Evolutionary conservation across 92 coral and sea anemone genomes (phyloP), one percentile per base, ranked within the genome.

Genomic region (Bergia sp.): DNA sequence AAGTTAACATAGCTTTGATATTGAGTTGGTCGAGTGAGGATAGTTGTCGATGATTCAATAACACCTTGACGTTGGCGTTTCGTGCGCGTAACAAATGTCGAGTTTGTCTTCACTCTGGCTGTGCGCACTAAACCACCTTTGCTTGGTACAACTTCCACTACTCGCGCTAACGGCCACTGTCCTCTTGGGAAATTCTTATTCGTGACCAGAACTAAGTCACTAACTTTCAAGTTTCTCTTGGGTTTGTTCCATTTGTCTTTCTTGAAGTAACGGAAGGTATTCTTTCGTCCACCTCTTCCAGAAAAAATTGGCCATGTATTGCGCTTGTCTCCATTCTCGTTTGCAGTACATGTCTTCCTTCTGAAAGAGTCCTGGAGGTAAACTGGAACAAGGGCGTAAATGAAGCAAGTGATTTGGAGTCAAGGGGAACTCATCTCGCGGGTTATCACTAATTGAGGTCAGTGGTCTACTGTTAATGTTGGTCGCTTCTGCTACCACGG

Each of bases 401-500:
- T 29, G 29, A 29, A 29, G 29, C 29, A 29, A 29, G 29, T 29
- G 29, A 29, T 29, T 29, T 29, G 29, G 29, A 29, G 29, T 29
- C 29, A 29, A 29, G 29, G 29, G 29, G 29, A 29, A 29, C 29
- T 29, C 29, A 29, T 29, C 29, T 29, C 29, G 29, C 29, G 29
- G 29, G 29, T 29, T 0, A 29, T 29, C 29, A 29, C 29, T 29
- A 29, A 29, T 29, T 29, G 29, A 29, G 29, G 29, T 29, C 29
- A 29, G 29, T 29, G 29, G 29, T 29, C 29, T 29, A 89, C 90
- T 78, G 73, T 93, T 93, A 57, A 92, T 64, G 87, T 92, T 21
- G 53, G 76, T 86, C n/a, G 80, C 91, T 50, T 91, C 93, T 10
- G 91, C 88, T 89, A 90, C 86, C 67, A 92, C 88, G 40, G 95